Evolutionary conservation across 1,140 invertebrate genomes (phyloP), one percentile per base, ranked within the genome.

Genomic region (Prorops nasuta): DNA sequence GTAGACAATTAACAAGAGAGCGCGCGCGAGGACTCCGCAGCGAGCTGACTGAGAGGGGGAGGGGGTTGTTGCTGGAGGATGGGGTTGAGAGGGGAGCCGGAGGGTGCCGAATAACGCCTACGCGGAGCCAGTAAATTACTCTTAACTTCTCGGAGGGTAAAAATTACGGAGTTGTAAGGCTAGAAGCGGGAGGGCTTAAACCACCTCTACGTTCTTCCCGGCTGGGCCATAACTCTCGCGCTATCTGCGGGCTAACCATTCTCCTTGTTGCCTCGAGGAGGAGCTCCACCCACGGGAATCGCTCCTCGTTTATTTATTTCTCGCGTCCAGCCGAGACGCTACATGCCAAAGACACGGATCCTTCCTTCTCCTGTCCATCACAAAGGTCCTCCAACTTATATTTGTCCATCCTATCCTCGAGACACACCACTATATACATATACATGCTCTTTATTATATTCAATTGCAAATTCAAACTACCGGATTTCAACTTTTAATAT

Each of bases 111-210:
- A 66, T 60, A 64, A 64, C 57, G 60, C 59, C 58, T 62, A 61
- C 57, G 47, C 39, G 51, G 58, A 63, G 60, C 58, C 59, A 71
- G 64, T 77, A 75, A 74, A 74, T 77, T 74, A 75, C 68, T 74
- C 66, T 74, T 74, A 74, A 74, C 67, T 74, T 73, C 62, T 62
- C 49, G 46, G 58, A 69, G 67, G 65, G 61, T 72, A 76, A 77
- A 77, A 76, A 74, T 75, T 76, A 75, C 71, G 48, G 67, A 69
- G 64, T 74, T 69, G 63, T 65, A 69, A 68, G 63, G 64, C 54
- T 53, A 58, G 59, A 68, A 64, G 55, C 60, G 46, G 31, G 44
- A 53, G 56, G 62, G 53, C 54, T 64, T 64, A 68, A 67, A 66
- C 51, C 64, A 49, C 51, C 50, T 24, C 42, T 40, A 2, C 24